Evolutionary conservation across 2,888 invertebrate genomes (phyloP), one percentile per base, ranked within the genome.

Genomic region (Apamea sordens): DNA sequence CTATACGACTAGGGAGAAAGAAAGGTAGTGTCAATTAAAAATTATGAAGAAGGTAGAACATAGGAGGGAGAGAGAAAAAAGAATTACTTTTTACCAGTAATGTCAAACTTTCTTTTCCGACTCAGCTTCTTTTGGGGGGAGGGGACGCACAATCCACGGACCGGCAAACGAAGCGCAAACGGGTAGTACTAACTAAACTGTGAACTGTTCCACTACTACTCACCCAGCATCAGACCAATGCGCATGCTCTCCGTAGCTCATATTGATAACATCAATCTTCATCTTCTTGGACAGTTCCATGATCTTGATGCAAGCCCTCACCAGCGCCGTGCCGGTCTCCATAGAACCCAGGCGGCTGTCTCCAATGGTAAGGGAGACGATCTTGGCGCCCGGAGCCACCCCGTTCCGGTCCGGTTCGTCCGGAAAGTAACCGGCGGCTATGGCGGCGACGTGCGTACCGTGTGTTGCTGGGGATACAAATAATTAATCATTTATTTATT

Each of bases 381-480:
- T 98, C 95, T 99, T 98, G 4, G 99, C 99, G 56, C 99, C 99
- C 0, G 99, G 99, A 0, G 99, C 99, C 0, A 99, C 98, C 4
- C 99, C 99, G 95, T 99, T 99, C 86, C 98, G 97, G 89, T 99
- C 99, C 0, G 99, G 98, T 76, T 98, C 97, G 44, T 98, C 98
- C 0, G 98, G 98, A 95, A 99, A 99, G 95, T 98, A 97, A 0
- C 99, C 99, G 2, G 99, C 98, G 1, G 99, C 99, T 89, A 99
- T 99, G 15, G 99, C 98, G 0, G 99, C 99, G 8, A 99, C 99
- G 94, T 99, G 99, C 0, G 99, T 99, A 47, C 99, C 99, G 95
- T 99, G 99, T 74, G 98, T 98, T 21, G 99, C 99, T 96, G 70
- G n/a, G 21, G 36, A 56, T 10, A 4, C 5, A 53, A 47, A 36